Evolutionary conservation across 2,113 vertebrate genomes (phyloP).

Genomic region (Lasiurus borealis): DNA sequence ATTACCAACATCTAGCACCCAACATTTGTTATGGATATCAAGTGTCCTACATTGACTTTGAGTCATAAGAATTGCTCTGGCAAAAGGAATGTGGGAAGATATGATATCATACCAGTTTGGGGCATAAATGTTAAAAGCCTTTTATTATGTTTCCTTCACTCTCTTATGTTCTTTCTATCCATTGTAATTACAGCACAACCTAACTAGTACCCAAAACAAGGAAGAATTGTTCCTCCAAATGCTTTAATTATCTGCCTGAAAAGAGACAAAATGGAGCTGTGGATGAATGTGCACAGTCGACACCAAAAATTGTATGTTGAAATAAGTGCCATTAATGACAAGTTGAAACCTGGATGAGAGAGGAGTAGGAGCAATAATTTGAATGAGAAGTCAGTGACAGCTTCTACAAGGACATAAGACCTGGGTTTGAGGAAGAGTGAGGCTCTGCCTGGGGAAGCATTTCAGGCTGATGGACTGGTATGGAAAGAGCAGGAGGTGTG

Average conservation of each 20-base stretch:
- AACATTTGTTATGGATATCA: background rate
- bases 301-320: background rate
- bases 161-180: background rate
- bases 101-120: background rate
- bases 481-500: background rate
- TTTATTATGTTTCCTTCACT: background rate
- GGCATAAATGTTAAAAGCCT: background rate
- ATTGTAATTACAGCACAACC: background rate
- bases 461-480: background rate
- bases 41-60: background rate
- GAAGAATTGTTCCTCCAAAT: background rate
- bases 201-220: background rate
- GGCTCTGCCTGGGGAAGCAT: too few species aligned
- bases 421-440: background rate
- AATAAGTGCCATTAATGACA: background rate
- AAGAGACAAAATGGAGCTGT: background rate
- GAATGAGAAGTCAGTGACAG: background rate
- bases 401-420: background rate
- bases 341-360: background rate
- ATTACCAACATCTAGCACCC: background rate
- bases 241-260: background rate
- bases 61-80: constrained; percentile 23
- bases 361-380: background rate
- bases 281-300: background rate
- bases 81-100: background rate